Conservation (phyloP, 2,113 vertebrate genomes). For the Psilopsiagon aurifrons region DNA sequence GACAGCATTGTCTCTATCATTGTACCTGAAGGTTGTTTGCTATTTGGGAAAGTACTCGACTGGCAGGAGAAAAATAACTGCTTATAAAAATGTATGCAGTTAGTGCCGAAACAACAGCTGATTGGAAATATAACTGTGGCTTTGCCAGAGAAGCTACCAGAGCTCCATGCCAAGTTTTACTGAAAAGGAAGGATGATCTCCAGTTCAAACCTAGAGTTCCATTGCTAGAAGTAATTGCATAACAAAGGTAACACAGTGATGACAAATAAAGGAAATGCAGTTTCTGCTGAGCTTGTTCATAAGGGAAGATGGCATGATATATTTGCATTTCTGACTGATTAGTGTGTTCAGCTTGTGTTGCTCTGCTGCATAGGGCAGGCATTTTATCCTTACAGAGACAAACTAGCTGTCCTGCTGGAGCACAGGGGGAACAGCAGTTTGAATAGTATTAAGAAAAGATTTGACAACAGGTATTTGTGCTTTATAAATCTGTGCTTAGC, state of each 20-base stretch:
- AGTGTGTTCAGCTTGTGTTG: neutral
- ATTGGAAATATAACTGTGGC: neutral
- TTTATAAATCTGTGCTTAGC: neutral
- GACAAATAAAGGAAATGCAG: neutral
- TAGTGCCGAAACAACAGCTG: neutral
- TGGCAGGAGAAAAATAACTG: neutral
- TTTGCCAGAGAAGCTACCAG: neutral
- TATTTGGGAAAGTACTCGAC: neutral
- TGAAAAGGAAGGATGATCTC: neutral
- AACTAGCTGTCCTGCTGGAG: neutral
- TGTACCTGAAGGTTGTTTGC: neutral
- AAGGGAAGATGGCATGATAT: accelerated
- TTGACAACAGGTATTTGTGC: neutral
- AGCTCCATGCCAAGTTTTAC: neutral
- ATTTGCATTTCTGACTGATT: neutral
- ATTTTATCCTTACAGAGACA: neutral
- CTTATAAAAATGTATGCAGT: neutral
- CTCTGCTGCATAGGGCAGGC: neutral
- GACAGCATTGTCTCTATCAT: neutral
- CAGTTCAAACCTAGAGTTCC: neutral
- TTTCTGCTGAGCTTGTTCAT: neutral
- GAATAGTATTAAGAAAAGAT: neutral
- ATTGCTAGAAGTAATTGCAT: neutral
- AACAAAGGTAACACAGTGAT: neutral
- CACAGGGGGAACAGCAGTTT: neutral